Conservation (phyloP, 2,888 invertebrate species). For the Parapristionchus giblindavisi region DNA sequence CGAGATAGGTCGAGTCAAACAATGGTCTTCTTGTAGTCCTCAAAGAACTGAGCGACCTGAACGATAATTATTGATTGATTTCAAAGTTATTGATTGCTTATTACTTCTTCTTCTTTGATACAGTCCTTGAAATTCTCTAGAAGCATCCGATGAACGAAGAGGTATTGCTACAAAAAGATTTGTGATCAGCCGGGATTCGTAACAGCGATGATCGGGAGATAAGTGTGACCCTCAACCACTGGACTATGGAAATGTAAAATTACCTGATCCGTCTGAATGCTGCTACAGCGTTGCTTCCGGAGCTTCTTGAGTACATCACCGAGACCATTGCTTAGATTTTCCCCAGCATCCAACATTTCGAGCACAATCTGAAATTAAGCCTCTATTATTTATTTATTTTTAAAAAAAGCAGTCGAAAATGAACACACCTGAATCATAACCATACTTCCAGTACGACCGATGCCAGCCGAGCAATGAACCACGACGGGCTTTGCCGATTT, state of each 20-base stretch:
- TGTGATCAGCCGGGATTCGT: too few species aligned
- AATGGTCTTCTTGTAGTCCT: background rate
- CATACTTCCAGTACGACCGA: slow-evolving; percentile 21
- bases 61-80: background rate
- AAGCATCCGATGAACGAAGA: slow-evolving; percentile 49
- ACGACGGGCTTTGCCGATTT: slow-evolving; percentile 18
- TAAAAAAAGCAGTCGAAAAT: background rate
- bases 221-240: too few species aligned
- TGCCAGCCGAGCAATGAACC: slow-evolving; percentile 17
- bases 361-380: slow-evolving; percentile 2
- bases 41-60: slow-evolving; percentile 1
- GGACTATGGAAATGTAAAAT: too few species aligned
- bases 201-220: too few species aligned
- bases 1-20: too few species aligned
- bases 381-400: background rate
- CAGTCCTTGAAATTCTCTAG: slow-evolving; percentile 49
- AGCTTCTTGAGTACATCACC: slow-evolving; percentile 7
- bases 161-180: slow-evolving; percentile 42
- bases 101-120: slow-evolving; percentile 27
- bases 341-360: slow-evolving; percentile 9
- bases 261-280: slow-evolving; percentile 15
- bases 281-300: background rate
- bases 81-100: background rate
- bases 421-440: slow-evolving; percentile 17
- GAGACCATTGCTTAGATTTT: background rate